These are phyloP conservation scores for Lamprotornis superbus DNA, from an alignment of 2,113 vertebrate species.

Conservation along the genomic window DNA sequence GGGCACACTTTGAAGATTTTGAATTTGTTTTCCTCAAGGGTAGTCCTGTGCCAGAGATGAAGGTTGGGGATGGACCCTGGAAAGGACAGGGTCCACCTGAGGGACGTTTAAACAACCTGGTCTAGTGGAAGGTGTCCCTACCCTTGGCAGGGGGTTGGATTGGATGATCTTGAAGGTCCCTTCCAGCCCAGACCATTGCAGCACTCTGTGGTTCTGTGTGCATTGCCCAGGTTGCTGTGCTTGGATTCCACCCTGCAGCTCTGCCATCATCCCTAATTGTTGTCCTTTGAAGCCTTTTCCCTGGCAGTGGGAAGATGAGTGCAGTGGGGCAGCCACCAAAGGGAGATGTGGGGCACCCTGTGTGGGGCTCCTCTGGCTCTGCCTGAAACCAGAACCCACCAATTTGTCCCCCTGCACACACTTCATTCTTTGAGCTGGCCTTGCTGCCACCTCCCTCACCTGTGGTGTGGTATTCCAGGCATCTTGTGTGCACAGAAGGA, in stretches of 20 bases:
- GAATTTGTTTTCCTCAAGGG: background rate
- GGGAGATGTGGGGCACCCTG: background rate
- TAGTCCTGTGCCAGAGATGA: background rate
- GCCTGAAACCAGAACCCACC: background rate
- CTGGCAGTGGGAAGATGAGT: accelerated
- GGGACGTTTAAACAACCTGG: background rate
- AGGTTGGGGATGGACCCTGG: background rate
- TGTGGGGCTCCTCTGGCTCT: background rate
- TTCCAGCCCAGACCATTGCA: background rate
- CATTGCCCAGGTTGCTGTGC: accelerated
- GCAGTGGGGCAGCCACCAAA: background rate
- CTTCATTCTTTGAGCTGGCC: accelerated
- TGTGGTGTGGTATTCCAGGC: accelerated
- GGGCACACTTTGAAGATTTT: background rate
- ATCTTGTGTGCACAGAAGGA: accelerated
- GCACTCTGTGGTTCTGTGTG: background rate
- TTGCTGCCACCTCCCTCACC: background rate
- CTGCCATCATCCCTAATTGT: background rate
- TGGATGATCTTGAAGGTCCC: background rate
- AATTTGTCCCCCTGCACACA: background rate
- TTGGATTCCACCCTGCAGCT: background rate
- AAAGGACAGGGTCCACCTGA: background rate
- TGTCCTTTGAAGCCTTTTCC: background rate
- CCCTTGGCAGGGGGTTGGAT: background rate
- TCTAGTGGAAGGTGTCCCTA: background rate